Base-by-base conservation (phyloP, 2,113 vertebrate species). In the Leucosticte australis region DNA sequence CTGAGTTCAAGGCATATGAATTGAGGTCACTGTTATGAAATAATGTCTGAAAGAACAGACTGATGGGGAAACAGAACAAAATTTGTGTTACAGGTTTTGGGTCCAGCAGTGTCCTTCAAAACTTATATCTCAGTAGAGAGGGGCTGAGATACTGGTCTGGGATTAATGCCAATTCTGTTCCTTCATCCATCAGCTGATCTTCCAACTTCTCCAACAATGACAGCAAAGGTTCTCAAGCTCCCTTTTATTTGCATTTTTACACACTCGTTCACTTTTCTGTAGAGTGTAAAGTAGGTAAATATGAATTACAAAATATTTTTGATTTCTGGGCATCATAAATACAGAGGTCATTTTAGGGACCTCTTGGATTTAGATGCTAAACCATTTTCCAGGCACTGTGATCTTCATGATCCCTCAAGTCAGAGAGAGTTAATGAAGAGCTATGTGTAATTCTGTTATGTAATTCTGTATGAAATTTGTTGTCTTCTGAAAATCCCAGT, bases 71-170 rank as follows among this genome's bases (percentile, higher is more conserved):
- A 80, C 2, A 65, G 55, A 80, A 26, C 2, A 81, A 7, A 49
- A 18, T 7, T 83, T 79, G 2, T 69, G 9, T 28, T 44, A 24
- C 13, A 77, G 22, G 63, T 56, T 64, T 42, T 4, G 2, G 2
- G 27, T 90, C 50, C 39, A 79, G 6, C 6, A 64, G 21, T 88
- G 21, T 21, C 17, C 7, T 92, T 60, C 56, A 75, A 76, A 76
- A 50, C 1, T 22, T 79, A 12, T 1, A 2, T 28, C 9, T 83
- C 46, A 35, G 8, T 31, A 52, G 27, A 92, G 13, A 59, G 12
- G 2, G 13, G 0, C 4, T 84, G n/a, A 47, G n/a, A 57, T 67
- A n/a, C 13, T 56, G 5, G 3, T 46, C 15, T 1, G 1, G 35
- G 19, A 55, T 71, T 55, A 53, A 59, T 55, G 26, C 21, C 21